Percentiles rank a stretch among this genome's conserved stretches.
These are phyloP conservation scores for Falco concolor DNA, from an alignment of 2,797 vertebrate species.

Conservation along the genomic window DNA sequence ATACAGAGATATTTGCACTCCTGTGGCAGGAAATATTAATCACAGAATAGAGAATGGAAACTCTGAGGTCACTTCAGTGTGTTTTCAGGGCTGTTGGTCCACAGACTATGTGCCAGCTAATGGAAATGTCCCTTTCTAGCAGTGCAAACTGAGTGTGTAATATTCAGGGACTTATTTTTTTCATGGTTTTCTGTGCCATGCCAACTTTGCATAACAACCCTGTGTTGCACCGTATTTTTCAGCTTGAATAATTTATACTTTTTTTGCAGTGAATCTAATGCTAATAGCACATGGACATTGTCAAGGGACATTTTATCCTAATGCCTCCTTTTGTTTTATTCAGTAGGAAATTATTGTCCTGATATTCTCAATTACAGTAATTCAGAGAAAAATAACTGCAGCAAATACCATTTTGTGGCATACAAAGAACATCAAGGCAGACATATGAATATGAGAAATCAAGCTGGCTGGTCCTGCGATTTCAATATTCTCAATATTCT, in stretches of 20 bases:
- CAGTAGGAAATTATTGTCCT: constrained; percentile 15
- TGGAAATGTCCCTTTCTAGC: not conserved
- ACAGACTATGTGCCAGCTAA: not conserved
- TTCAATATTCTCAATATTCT: not conserved
- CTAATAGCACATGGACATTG: not conserved
- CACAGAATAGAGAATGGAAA: not conserved
- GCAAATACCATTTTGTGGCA: not conserved
- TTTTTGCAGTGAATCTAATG: not conserved
- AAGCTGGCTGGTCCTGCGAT: not conserved
- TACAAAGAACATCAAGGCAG: not conserved
- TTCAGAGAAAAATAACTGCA: not conserved
- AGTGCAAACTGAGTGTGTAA: not conserved
- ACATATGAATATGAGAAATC: not conserved
- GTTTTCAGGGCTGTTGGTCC: not conserved
- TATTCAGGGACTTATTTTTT: not conserved
- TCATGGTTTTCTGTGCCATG: not conserved
- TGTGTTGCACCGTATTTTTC: not conserved
- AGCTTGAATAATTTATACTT: constrained; percentile 20
- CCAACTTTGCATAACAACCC: not conserved
- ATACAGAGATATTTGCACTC: not conserved
- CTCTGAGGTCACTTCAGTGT: not conserved
- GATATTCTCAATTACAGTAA: constrained; percentile 31
- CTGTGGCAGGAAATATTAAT: not conserved
- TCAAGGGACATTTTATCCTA: constrained; percentile 33
- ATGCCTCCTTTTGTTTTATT: constrained; percentile 49